Conservation (phyloP, 2,797 vertebrate genomes). For the Chloroceryle amazona region DNA sequence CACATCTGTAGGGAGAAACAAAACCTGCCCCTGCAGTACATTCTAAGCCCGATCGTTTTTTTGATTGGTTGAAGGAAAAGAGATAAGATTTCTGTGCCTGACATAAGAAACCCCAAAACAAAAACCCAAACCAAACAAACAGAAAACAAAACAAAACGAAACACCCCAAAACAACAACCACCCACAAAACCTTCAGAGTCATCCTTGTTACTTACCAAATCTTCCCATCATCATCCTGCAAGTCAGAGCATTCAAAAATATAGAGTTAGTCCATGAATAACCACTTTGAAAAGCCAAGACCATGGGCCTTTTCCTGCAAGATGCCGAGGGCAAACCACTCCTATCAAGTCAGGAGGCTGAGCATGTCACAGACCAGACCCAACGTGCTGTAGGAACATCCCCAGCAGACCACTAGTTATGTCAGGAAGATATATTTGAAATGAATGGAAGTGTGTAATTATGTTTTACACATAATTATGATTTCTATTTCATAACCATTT, state of each 20-base stretch:
- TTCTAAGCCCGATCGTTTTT: background rate
- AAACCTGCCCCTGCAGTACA: background rate
- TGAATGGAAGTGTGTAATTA: background rate
- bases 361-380: background rate
- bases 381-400: background rate
- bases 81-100: background rate
- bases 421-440: background rate
- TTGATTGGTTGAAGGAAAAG: background rate
- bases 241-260: conserved; percentile 47
- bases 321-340: background rate
- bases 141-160: too few relatives aligned
- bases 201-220: conserved; percentile 88
- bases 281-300: background rate
- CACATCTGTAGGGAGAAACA: background rate
- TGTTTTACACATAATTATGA: background rate
- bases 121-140: too few relatives aligned
- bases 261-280: background rate
- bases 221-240: conserved; percentile 96
- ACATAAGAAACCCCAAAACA: background rate
- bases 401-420: background rate
- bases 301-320: background rate
- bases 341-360: background rate
- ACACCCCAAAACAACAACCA: too few relatives aligned
- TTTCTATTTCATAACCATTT: background rate
- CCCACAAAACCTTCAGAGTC: background rate